Evolutionary conservation across 2,113 vertebrate species (phyloP), one percentile per base, ranked within the genome.

Genomic region (Nibea coibor): DNA sequence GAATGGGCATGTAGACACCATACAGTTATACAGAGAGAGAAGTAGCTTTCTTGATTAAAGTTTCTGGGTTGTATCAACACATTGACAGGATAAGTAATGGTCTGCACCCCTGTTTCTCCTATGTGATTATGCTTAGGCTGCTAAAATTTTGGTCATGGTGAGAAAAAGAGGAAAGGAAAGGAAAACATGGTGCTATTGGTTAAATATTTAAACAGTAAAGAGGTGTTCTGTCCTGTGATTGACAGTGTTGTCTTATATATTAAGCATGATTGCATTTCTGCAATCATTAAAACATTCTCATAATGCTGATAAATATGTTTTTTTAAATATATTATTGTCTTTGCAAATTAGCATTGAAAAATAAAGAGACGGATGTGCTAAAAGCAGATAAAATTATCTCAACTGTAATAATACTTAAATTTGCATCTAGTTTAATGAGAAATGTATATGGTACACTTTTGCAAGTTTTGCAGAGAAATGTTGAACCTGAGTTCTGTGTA

Each of bases 401-500:
- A 31, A n/a, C 17, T 47, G 24, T 47, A 31, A 47, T 6, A 72
- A 16, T 3, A 4, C 2, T 11, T 43, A 43, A 43, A 43, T 43
- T 47, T 31, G 69, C 42, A 31, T n/a, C 22, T 26, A 2, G 24
- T 26, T 72, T 59, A 45, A 24, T 73, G 57, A 62, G 4, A 17
- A 35, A 51, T 62, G 11, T 42, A 24, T 20, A 51, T 63, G 63
- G 19, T 31, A 65, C 16, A 54, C 24, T 57, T 17, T 58, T 68
- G 4, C 31, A 31, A 73, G 31, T 31, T 31, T 31, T 6, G 31
- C 31, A 42, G 61, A 48, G 11, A 48, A 43, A 22, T 47, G 24
- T 61, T 81, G 10, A 53, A 24, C 66, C 62, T 45, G 6, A 54
- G 12, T 45, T 56, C 39, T n/a, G n/a, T n/a, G n/a, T n/a, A n/a